Evolutionary conservation across 2,888 invertebrate genomes (phyloP).

Genomic region (Melipona beecheii): DNA sequence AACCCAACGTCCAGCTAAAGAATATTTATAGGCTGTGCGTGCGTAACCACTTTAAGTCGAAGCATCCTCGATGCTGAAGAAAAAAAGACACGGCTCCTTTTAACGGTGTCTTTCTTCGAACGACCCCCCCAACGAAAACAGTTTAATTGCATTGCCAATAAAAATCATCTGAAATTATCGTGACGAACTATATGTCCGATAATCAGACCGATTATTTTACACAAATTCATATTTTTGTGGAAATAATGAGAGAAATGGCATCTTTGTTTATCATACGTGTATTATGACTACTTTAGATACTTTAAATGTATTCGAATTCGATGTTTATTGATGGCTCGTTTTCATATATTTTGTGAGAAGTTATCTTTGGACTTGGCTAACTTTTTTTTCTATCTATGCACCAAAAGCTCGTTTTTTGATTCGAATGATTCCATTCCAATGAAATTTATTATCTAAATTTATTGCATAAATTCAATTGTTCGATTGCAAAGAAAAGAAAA

Average conservation of each 20-base stretch:
- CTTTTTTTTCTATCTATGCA: no score
- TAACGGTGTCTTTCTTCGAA: slow-evolving; percentile 31
- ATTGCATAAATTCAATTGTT: not conserved
- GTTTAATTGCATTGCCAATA: not conserved
- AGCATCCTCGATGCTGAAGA: slow-evolving; percentile 57
- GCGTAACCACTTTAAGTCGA: slow-evolving; percentile 63
- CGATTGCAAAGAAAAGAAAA: not conserved
- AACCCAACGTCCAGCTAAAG: slow-evolving; percentile 67
- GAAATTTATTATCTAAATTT: not conserved
- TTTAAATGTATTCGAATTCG: no score
- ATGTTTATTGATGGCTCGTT: no score
- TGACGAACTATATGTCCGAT: no score
- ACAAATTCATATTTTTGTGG: not conserved
- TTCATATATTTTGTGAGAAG: no score
- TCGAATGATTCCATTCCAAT: not conserved
- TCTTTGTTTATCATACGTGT: no score
- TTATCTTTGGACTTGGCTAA: no score
- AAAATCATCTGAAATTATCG: not conserved
- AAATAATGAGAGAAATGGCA: no score
- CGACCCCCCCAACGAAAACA: slow-evolving; percentile 5
- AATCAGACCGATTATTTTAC: no score
- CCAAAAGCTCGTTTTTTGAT: not conserved
- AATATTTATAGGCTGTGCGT: slow-evolving; percentile 66
- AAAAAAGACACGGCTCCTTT: slow-evolving; percentile 46
- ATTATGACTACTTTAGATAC: no score